These are phyloP conservation scores for Seira sanloemensis DNA, from an alignment of 2,888 invertebrate species.

Conservation along the genomic window DNA sequence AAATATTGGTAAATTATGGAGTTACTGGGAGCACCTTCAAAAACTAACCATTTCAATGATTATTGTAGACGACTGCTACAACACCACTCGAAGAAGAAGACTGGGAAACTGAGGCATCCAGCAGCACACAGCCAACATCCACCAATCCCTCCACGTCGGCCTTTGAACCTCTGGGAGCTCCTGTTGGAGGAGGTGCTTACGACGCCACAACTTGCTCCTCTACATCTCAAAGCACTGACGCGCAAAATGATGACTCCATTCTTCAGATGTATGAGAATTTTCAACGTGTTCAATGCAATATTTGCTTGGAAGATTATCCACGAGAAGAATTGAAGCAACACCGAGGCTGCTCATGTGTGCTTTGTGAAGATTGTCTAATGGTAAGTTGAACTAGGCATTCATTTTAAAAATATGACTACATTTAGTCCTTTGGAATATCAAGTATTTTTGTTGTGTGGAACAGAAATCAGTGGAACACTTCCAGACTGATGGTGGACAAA, in stretches of 20 bases:
- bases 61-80: too few relatives aligned
- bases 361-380: slow-evolving; percentile 80
- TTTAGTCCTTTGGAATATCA: not conserved
- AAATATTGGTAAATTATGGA: too few relatives aligned
- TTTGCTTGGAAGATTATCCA: slow-evolving; percentile 80
- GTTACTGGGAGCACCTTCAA: too few relatives aligned
- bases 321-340: slow-evolving; percentile 79
- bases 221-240: slow-evolving; percentile 16
- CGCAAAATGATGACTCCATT: not conserved
- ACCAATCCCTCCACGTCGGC: slow-evolving; percentile 25
- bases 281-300: slow-evolving; percentile 76
- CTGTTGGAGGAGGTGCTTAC: slow-evolving; percentile 47
- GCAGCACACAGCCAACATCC: not conserved
- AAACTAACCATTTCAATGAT: too few relatives aligned
- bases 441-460: not conserved
- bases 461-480: slow-evolving; percentile 70
- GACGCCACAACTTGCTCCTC: slow-evolving; percentile 21
- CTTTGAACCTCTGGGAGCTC: slow-evolving; percentile 9
- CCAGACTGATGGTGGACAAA: slow-evolving; percentile 7
- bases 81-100: slow-evolving; percentile 41
- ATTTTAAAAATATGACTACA: not conserved
- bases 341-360: slow-evolving; percentile 78
- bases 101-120: slow-evolving; percentile 56
- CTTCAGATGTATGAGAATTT: slow-evolving; percentile 31
- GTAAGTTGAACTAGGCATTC: slow-evolving; percentile 24